A percentile compares a stretch with the other conserved stretches of the same genome.
Conservation (phyloP, 2,113 vertebrate species). For the Probosciger aterrimus region DNA sequence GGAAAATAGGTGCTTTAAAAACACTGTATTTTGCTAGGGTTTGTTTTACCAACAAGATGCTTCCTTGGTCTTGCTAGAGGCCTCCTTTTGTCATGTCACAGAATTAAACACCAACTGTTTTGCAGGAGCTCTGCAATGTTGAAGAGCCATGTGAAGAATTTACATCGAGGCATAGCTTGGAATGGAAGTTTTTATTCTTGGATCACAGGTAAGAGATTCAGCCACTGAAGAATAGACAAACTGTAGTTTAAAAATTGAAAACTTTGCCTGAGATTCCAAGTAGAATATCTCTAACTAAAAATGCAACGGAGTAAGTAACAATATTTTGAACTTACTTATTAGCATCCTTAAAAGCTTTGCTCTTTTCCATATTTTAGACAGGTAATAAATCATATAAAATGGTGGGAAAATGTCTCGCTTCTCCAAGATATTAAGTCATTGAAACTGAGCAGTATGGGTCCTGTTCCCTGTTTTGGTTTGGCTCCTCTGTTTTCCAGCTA, state of each 20-base stretch:
- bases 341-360: neutral
- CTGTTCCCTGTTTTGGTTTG: neutral
- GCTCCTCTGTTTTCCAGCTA: neutral
- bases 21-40: neutral
- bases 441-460: neutral
- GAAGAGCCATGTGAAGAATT: constrained; percentile 82
- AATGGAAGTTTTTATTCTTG: constrained; percentile 85
- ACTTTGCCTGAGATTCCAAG: neutral
- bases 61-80: neutral
- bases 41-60: neutral
- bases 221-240: neutral
- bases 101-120: neutral
- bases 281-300: neutral
- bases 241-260: neutral
- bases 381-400: neutral
- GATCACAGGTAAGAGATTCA: constrained; percentile 80
- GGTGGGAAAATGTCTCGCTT: neutral
- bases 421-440: neutral
- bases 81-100: neutral
- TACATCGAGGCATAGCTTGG: constrained; percentile 81
- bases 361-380: neutral
- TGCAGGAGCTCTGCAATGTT: constrained; percentile 81
- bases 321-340: neutral
- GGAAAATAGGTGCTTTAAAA: neutral
- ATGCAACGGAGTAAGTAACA: neutral